Base-by-base conservation (phyloP, 2,888 invertebrate species). In the Mechanitis messenoides region DNA sequence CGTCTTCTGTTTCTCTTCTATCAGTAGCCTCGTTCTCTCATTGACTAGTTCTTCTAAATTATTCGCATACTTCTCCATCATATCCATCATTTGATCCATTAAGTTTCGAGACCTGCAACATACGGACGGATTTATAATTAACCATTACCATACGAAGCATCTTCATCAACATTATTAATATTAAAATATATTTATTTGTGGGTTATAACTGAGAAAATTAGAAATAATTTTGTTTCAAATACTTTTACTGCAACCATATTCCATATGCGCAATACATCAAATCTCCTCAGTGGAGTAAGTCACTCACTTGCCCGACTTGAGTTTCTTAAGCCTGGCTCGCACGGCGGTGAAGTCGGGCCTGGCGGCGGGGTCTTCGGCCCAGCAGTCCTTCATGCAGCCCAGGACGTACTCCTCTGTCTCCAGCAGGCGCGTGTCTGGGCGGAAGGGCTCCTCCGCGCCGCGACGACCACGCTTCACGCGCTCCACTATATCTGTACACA, bases 51-150 rank as follows among this genome's bases (percentile, higher is more conserved):
- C 97, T 87, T 98, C 98, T 86, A 98, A 93, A 90, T 98, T 96
- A 84, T 96, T 95, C 63, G 97, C 97, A 85, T 98, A 97, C 78
- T 96, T 97, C 83, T 97, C 98, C 97, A 98, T 97, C 96, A 97
- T 97, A 74, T 96, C 95, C 95, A 98, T 97, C 96, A 98, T 97
- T 92, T 97, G 97, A 85, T 98, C 97, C 96, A 97, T 96, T 73
- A 97, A 96, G 81, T 97, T 97, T 74, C 94, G 93, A 75, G 92
- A 95, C 79, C 96, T 96, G 75, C 56, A 82, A 78, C 47, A 69
- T 55, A 56, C 46, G 20, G 35, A 11, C 31, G 31, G 54, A 11
- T 20, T 38, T 31, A 33, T 46, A n/a, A 7, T 46, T 3, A 50
- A 6, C 7, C 9, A 31, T n/a, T n/a, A n/a, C n/a, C n/a, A n/a